These are phyloP conservation scores for Lophochroa leadbeateri DNA, from an alignment of 2,113 vertebrate genomes.

Conservation along the genomic window DNA sequence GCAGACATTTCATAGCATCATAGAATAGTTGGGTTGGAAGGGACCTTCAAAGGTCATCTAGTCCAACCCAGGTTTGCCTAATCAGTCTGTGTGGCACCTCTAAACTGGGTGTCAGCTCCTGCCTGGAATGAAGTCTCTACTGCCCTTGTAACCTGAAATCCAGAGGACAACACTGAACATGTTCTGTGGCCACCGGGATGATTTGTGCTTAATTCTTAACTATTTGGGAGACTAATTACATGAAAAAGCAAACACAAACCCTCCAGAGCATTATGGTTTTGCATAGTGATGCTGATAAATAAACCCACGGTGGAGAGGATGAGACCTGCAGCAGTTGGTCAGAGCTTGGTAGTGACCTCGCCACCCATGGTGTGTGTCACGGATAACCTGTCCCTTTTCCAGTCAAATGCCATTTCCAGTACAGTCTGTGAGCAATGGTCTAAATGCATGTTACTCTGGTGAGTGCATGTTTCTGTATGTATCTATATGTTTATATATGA, in stretches of 20 bases:
- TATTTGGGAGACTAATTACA: neutral
- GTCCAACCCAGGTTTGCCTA: neutral
- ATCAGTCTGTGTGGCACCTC: neutral
- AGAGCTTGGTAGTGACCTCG: neutral
- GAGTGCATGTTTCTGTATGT: neutral
- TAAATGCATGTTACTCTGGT: neutral
- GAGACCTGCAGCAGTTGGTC: neutral
- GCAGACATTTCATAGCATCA: neutral
- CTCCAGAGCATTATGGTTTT: neutral
- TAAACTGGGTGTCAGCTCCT: neutral
- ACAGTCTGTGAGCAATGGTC: neutral
- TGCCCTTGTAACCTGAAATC: neutral
- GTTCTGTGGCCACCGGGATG: neutral
- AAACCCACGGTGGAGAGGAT: neutral
- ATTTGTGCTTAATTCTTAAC: neutral
- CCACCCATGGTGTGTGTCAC: accelerated
- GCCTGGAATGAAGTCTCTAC: neutral
- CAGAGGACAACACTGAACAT: neutral
- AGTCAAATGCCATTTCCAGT: neutral
- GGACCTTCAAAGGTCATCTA: neutral
- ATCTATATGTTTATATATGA: neutral
- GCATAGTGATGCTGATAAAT: neutral
- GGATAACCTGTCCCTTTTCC: neutral
- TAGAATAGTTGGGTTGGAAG: neutral
- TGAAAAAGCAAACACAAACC: neutral